phyloP scores from a whole-genome alignment of 2,113 vertebrate genomes.

The Heptranchias perlo region DNA sequence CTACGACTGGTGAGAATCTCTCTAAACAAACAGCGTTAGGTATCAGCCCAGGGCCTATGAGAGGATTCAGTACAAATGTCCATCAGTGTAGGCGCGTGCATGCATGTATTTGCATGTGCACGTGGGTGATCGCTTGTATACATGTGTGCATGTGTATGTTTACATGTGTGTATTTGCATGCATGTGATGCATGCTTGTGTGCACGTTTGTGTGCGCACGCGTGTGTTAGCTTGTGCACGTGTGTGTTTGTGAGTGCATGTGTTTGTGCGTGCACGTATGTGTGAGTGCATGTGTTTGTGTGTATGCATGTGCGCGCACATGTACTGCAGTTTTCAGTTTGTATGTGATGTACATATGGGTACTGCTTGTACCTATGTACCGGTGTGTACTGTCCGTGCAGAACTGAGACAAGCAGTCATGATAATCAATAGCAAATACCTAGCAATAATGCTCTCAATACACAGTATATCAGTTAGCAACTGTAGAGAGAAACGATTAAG shows the following conservation, averaged over 20 bases:
- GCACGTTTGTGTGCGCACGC: too few species aligned
- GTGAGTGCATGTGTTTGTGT: too few species aligned
- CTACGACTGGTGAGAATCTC: constrained; percentile 78
- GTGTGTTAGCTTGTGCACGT: neutral
- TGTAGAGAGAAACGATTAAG: neutral
- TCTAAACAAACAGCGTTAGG: too few species aligned
- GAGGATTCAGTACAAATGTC: fast-evolving
- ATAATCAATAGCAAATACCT: neutral
- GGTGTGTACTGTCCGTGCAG: neutral
- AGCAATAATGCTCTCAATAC: neutral
- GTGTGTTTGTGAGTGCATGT: neutral
- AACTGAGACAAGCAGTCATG: neutral
- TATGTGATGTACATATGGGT: too few species aligned
- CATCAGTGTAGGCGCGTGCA: too few species aligned
- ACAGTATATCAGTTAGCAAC: neutral
- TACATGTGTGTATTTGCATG: neutral
- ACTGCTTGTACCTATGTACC: neutral
- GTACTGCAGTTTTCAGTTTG: too few species aligned
- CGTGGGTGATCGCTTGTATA: too few species aligned
- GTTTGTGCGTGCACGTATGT: neutral
- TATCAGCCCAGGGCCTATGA: too few species aligned
- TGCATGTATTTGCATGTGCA: neutral
- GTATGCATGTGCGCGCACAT: too few species aligned
- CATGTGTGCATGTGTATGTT: neutral
- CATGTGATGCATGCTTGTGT: too few species aligned